Percentiles rank a stretch among this genome's conserved stretches.
Evolutionary conservation across 2,113 vertebrate genomes (phyloP).

Genomic region (Galeopterus variegatus): DNA sequence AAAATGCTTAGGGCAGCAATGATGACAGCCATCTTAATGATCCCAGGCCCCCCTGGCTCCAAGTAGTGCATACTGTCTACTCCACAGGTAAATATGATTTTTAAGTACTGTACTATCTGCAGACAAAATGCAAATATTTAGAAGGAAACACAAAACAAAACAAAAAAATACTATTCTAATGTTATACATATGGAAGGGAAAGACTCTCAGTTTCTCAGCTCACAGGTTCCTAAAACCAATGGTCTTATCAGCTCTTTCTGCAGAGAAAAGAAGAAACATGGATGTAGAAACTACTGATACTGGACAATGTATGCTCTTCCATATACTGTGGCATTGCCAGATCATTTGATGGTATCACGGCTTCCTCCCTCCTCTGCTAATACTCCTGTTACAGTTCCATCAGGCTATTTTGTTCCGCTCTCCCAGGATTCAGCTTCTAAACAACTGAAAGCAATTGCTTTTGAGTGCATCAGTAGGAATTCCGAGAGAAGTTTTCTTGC

Average conservation of each 20-base stretch:
- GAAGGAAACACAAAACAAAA: neutral
- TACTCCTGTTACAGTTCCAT: neutral
- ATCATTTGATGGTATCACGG: no score
- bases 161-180: neutral
- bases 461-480: neutral
- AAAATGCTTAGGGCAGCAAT: slow-evolving; percentile 75
- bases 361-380: neutral
- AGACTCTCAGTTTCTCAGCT: neutral
- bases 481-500: neutral
- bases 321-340: neutral
- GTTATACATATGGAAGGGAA: neutral
- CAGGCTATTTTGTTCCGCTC: neutral
- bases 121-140: neutral
- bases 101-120: neutral
- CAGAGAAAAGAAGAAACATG: neutral
- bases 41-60: neutral
- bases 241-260: neutral
- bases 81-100: slow-evolving; percentile 25
- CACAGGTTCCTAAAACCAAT: neutral
- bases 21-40: slow-evolving; percentile 34
- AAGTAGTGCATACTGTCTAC: neutral
- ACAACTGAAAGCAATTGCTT: neutral
- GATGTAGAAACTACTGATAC: neutral
- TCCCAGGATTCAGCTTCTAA: neutral
- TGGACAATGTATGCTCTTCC: neutral